These are phyloP conservation scores for Emydocephalus ijimae DNA, from an alignment of 2,113 vertebrate genomes.

Conservation along the genomic window DNA sequence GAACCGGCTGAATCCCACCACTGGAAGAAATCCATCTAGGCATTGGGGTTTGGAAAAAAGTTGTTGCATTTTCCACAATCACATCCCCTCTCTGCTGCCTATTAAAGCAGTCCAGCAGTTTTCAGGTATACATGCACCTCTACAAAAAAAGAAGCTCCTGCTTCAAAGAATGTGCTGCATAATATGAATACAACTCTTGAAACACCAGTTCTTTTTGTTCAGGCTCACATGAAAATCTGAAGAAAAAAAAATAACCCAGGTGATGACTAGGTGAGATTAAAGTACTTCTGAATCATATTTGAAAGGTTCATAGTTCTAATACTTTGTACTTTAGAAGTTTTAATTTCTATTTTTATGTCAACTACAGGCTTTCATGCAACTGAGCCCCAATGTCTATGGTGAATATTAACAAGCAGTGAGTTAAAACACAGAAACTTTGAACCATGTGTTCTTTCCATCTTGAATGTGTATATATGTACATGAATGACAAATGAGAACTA, in stretches of 20 bases:
- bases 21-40: background rate
- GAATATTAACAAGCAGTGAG: background rate
- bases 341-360: background rate
- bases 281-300: background rate
- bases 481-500: background rate
- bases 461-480: background rate
- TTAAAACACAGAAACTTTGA: background rate
- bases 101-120: background rate
- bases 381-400: background rate
- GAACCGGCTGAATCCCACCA: too few species aligned
- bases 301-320: background rate
- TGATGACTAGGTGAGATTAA: background rate
- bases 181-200: background rate
- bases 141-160: background rate
- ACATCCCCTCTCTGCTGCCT: background rate
- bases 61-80: background rate
- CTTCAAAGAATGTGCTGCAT: background rate
- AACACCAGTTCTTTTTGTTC: background rate
- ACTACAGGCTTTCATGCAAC: background rate
- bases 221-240: background rate
- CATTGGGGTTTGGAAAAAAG: background rate
- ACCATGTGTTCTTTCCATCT: background rate
- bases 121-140: background rate
- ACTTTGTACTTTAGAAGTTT: background rate
- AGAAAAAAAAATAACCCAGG: background rate